These are phyloP conservation scores for Pangasius djambal DNA, from an alignment of 2,797 vertebrate genomes.

Conservation along the genomic window DNA sequence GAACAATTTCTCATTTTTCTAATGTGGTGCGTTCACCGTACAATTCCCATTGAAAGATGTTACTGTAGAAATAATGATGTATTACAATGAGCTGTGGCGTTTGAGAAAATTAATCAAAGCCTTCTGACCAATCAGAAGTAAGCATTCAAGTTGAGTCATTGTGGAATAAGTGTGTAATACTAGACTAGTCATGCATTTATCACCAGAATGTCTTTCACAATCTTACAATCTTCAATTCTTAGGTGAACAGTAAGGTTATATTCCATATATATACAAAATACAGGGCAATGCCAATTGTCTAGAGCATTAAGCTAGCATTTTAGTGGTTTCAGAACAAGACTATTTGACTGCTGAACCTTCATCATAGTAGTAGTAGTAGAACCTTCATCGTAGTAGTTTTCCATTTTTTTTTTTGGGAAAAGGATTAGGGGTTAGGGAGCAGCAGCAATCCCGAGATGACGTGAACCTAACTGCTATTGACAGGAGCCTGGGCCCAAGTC, in stretches of 20 bases:
- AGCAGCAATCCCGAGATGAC: conserved; percentile 31
- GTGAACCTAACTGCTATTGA: conserved; percentile 75
- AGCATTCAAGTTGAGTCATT: not conserved
- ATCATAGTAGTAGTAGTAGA: not conserved
- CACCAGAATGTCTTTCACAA: not conserved
- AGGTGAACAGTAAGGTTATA: not conserved
- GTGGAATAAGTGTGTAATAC: not conserved
- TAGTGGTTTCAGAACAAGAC: conserved; percentile 17
- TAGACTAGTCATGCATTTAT: not conserved
- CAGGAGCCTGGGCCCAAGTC: conserved; percentile 66
- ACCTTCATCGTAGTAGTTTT: not conserved
- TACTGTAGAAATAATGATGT: no score
- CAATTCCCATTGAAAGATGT: not conserved
- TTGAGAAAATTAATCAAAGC: not conserved
- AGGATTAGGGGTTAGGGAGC: conserved; percentile 46
- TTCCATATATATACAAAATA: conserved; percentile 8
- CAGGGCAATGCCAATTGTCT: not conserved
- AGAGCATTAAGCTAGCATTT: conserved; percentile 5
- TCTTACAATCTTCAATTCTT: not conserved
- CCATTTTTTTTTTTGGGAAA: conserved; percentile 1
- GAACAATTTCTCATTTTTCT: not conserved
- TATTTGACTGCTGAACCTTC: not conserved
- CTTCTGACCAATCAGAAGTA: not conserved
- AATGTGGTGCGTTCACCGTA: not conserved
- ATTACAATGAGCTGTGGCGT: not conserved